Evolutionary conservation across 2,113 vertebrate species (phyloP).

Genomic region (Zosterops pallidus): DNA sequence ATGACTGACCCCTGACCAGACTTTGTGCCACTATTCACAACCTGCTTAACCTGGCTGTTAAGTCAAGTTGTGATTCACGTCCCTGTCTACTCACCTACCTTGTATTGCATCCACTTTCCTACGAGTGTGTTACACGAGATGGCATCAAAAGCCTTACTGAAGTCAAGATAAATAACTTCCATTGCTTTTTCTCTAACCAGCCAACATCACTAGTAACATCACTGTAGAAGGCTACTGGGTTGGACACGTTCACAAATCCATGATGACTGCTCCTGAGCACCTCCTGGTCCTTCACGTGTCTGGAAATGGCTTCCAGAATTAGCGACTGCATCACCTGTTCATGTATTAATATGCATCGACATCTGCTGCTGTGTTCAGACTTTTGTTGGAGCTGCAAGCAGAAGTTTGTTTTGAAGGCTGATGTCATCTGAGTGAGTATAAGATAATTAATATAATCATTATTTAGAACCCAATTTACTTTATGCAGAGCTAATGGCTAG

Average conservation of each 20-base stretch:
- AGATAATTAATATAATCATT: slow-evolving; percentile 20
- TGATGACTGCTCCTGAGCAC: neutral
- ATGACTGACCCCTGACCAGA: neutral
- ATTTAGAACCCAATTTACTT: slow-evolving; percentile 18
- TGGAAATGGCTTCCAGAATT: neutral
- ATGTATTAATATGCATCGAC: neutral
- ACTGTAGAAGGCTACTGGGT: neutral
- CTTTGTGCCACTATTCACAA: neutral
- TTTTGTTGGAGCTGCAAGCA: neutral
- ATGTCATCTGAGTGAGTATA: neutral
- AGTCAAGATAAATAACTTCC: neutral
- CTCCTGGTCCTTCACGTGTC: neutral
- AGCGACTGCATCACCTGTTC: neutral
- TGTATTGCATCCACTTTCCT: neutral
- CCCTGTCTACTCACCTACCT: neutral
- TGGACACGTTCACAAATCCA: neutral
- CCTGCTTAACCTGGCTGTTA: neutral
- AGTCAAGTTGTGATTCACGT: neutral
- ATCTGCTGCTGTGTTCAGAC: slow-evolving; percentile 8
- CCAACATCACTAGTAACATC: neutral
- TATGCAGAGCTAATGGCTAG: neutral
- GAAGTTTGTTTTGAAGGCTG: slow-evolving; percentile 16
- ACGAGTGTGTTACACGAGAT: fast-evolving
- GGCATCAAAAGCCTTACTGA: neutral
- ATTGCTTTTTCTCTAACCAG: neutral